A percentile compares a stretch with the other conserved stretches of the same genome.
These are phyloP conservation scores for Sphenodon punctatus DNA, from an alignment of 2,797 vertebrate genomes.

Conservation along the genomic window DNA sequence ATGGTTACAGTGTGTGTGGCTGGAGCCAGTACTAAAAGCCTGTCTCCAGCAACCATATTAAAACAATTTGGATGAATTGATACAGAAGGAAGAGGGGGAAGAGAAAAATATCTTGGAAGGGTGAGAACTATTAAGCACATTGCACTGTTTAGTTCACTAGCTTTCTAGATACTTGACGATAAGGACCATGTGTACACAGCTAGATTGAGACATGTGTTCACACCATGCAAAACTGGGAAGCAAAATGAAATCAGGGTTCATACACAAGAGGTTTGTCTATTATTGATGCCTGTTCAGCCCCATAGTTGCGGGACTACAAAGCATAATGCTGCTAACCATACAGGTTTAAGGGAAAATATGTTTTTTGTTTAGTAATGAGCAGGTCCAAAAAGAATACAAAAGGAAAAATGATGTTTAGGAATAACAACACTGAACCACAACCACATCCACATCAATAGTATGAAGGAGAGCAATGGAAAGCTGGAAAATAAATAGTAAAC, in stretches of 20 bases:
- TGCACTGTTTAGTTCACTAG: conserved; percentile 12
- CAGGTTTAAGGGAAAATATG: not conserved
- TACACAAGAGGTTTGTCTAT: not conserved
- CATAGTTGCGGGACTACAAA: conserved; percentile 5
- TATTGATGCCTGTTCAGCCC: conserved; percentile 10
- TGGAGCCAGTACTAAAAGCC: conserved; percentile 60
- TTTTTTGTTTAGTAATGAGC: conserved; percentile 6
- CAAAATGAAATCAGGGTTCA: not conserved
- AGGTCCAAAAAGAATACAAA: not conserved
- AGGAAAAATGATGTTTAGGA: not conserved
- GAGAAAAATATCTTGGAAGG: conserved; percentile 51
- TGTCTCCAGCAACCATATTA: conserved; percentile 63
- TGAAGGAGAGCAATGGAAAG: not conserved
- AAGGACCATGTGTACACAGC: not conserved
- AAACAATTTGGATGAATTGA: conserved; percentile 67
- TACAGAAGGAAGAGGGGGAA: conserved; percentile 62
- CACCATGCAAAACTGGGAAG: not conserved
- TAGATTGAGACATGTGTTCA: not conserved
- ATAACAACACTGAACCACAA: conserved; percentile 17
- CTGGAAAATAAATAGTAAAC: conserved; percentile 51
- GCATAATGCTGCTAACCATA: not conserved
- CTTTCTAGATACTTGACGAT: not conserved
- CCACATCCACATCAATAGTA: conserved; percentile 17
- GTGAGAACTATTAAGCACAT: conserved; percentile 37
- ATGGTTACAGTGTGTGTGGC: conserved; percentile 64